These are phyloP conservation scores for Argyresthia goedartella DNA, from an alignment of 2,888 invertebrate genomes.

Conservation along the genomic window DNA sequence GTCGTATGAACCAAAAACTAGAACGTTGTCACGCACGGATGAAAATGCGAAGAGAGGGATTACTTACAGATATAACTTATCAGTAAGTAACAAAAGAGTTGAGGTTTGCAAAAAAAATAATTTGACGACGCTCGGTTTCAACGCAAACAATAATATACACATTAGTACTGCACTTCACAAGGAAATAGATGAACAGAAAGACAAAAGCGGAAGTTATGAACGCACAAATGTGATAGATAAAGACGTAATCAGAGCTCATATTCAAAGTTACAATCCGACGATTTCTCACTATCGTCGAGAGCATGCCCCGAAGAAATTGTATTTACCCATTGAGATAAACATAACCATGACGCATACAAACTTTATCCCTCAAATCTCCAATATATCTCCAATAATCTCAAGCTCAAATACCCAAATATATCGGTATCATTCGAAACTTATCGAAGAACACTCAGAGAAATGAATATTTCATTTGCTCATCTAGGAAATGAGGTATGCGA, in stretches of 20 bases:
- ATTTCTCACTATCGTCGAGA: no score
- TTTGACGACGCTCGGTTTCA: conserved; percentile 1
- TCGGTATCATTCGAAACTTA: no score
- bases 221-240: conserved; percentile 2
- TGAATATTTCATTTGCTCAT: background rate
- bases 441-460: conserved; percentile 1
- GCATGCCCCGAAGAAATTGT: no score
- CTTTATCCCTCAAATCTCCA: no score
- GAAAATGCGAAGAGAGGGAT: background rate
- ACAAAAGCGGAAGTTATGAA: background rate
- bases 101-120: background rate
- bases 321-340: no score
- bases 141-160: background rate
- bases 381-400: no score
- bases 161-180: conserved; percentile 1
- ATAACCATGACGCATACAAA: no score
- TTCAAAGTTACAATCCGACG: no score
- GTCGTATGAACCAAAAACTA: background rate
- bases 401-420: background rate
- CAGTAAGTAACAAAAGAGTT: background rate
- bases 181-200: conserved; percentile 3
- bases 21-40: background rate
- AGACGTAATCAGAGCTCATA: background rate
- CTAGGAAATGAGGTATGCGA: conserved; percentile 2
- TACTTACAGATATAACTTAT: background rate